Evolutionary conservation across 2,888 invertebrate species (phyloP), one percentile per base, ranked within the genome.

Genomic region (Cotesia congregata): DNA sequence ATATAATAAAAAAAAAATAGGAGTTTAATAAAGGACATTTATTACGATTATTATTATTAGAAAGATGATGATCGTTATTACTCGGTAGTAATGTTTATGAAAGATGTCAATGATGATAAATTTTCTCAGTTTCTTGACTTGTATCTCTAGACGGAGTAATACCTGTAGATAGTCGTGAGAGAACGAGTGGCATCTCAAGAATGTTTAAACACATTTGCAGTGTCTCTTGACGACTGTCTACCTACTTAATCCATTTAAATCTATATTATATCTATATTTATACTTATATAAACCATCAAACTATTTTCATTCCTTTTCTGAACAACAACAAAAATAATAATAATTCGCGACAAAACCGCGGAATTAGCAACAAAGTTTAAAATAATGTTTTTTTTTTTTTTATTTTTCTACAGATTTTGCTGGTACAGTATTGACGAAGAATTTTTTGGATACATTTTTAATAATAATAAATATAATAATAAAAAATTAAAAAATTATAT

Each of bases 171-270:
- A 50, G 9, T 50, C 50, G 50, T 50, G 50, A 50, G 50, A 50
- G 50, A 50, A 50, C 50, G 50, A 50, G 50, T 50, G 50, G 50
- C 50, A 50, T 50, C 50, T 50, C 1, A 50, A 50, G 50, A 50
- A 50, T 50, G 50, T 50, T 50, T 50, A 50, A 50, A 50, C 50
- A 50, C 50, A 50, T 50, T 50, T 50, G 50, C 50, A 50, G 50
- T 9, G 50, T 50, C 50, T 50, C 50, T 50, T 50, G 50, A 50
- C 50, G 50, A 50, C 50, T 50, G 50, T 50, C 50, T 50, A 50
- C 50, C 50, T 50, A 50, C 50, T 50, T 50, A 50, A 50, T 50
- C 50, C 50, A 50, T 50, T 50, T 50, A 50, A 50, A 50, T 50
- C 50, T 50, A 50, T 50, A 50, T 50, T 50, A 50, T 50, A 50